Evolutionary conservation across 2,888 invertebrate genomes (phyloP).

Genomic region (Falcaria lacertinaria): DNA sequence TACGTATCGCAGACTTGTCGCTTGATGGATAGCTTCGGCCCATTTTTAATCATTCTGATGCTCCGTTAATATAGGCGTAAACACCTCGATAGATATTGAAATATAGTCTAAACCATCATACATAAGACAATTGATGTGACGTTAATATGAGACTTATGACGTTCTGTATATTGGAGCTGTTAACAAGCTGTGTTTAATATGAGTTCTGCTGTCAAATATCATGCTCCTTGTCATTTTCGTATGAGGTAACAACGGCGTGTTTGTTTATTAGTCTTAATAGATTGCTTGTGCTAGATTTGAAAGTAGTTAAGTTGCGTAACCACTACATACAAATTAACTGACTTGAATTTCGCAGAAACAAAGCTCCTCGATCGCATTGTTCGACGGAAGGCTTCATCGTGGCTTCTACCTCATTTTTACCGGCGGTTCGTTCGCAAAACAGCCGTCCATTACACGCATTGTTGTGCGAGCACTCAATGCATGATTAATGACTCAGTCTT

Average conservation of each 20-base stretch:
- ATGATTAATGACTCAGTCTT: constrained; percentile 68
- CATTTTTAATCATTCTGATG: constrained; percentile 66
- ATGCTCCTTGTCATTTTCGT: constrained; percentile 32
- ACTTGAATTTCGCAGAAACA: constrained; percentile 37
- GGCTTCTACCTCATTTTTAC: constrained; percentile 39
- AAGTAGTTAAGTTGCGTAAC: constrained; percentile 14
- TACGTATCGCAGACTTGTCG: constrained; percentile 57
- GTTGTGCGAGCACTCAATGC: constrained; percentile 64
- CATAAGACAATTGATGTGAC: constrained; percentile 5
- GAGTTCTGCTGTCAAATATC: constrained; percentile 44
- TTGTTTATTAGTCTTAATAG: constrained; percentile 16
- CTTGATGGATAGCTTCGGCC: constrained; percentile 68
- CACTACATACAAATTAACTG: constrained; percentile 46
- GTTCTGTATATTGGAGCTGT: constrained; percentile 4
- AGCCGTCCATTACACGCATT: constrained; percentile 61
- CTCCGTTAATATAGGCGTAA: constrained; percentile 13
- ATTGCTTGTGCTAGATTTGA: constrained; percentile 1
- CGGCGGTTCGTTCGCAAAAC: constrained; percentile 51
- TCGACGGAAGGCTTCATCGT: constrained; percentile 18
- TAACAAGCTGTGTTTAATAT: constrained; percentile 36
- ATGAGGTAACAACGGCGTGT: constrained; percentile 16
- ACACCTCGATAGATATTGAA: constrained; percentile 8
- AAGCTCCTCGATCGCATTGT: constrained; percentile 45
- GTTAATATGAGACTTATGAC: background rate
- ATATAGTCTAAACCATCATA: constrained; percentile 5